phyloP scores from a whole-genome alignment of 2,888 invertebrate genomes.

The Mesochorus sp. region DNA sequence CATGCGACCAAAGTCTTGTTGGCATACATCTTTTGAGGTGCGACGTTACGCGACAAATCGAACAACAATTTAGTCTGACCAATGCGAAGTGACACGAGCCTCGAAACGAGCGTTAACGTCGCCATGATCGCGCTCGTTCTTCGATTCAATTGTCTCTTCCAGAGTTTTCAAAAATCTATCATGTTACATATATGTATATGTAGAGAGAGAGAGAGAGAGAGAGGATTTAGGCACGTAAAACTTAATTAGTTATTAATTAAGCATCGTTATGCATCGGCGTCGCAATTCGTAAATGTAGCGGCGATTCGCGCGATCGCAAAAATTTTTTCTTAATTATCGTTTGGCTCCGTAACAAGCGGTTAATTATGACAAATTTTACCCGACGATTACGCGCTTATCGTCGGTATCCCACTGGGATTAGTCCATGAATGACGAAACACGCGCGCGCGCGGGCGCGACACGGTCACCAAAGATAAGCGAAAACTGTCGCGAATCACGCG shows the following conservation, averaged over 20 bases:
- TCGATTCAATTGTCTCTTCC: slow-evolving; percentile 34
- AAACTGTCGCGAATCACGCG: slow-evolving; percentile 8
- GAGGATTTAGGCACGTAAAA: not conserved
- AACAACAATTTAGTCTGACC: slow-evolving; percentile 69
- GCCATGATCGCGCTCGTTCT: slow-evolving; percentile 75
- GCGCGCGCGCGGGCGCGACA: slow-evolving; percentile 2
- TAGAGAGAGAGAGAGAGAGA: not conserved
- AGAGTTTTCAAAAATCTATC: slow-evolving; percentile 34
- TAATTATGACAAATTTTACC: not conserved
- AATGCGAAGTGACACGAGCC: slow-evolving; percentile 71
- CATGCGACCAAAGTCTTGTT: slow-evolving; percentile 71
- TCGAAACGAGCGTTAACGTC: slow-evolving; percentile 74
- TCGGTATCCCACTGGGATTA: slow-evolving; percentile 8
- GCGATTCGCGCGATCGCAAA: not conserved
- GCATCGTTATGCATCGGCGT: no score
- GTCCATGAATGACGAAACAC: not conserved
- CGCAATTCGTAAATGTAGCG: not conserved
- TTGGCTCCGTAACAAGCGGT: not conserved
- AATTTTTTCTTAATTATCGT: not conserved
- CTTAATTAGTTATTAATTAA: no score
- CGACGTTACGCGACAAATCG: slow-evolving; percentile 65
- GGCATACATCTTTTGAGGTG: slow-evolving; percentile 55
- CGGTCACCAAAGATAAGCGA: no score
- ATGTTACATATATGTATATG: slow-evolving; percentile 4
- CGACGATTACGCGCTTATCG: not conserved